Evolutionary conservation across 2,888 invertebrate genomes (phyloP).

Genomic region (Rutpela maculata): DNA sequence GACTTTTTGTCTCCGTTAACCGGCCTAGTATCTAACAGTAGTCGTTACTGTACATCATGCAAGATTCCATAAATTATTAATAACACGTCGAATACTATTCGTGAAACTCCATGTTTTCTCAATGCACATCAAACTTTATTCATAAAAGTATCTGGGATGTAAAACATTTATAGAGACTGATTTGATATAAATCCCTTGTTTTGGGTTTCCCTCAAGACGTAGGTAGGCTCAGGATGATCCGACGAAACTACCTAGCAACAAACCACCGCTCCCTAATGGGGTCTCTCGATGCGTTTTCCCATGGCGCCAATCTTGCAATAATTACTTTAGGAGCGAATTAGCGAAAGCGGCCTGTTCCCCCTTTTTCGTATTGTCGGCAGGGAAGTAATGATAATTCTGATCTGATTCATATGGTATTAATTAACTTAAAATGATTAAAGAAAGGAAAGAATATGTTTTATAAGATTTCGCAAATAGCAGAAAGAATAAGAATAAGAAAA

Average conservation of each 20-base stretch:
- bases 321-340: conserved; percentile 15
- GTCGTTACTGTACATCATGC: too few species aligned
- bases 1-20: too few species aligned
- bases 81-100: too few species aligned
- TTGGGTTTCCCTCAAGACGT: not conserved
- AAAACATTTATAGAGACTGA: not conserved
- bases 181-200: not conserved
- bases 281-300: conserved; percentile 12
- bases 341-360: not conserved
- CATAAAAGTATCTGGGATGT: not conserved
- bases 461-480: too few species aligned
- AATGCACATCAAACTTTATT: not conserved
- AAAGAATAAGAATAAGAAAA: too few species aligned
- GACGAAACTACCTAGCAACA: conserved; percentile 3
- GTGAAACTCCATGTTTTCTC: too few species aligned
- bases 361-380: not conserved
- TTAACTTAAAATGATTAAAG: too few species aligned
- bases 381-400: not conserved
- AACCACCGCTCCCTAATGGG: conserved; percentile 5
- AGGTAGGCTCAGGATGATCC: not conserved
- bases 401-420: not conserved
- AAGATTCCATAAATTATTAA: too few species aligned
- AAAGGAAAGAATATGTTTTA: too few species aligned
- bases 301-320: conserved; percentile 19
- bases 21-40: too few species aligned